phyloP scores from a whole-genome alignment of 1,140 invertebrate species.

The Potamilus streckersoni region DNA sequence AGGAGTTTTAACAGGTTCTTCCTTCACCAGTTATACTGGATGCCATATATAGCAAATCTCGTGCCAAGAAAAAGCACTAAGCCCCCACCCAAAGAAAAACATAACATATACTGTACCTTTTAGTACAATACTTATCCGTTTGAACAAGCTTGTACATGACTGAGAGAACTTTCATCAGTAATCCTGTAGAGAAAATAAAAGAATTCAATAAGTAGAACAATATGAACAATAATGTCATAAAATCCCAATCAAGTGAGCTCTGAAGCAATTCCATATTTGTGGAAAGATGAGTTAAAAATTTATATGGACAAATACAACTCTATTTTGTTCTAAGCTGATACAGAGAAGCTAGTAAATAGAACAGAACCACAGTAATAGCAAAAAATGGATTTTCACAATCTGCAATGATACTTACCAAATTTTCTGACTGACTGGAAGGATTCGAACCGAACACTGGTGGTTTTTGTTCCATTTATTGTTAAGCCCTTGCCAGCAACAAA shows the following conservation, averaged over 20 bases:
- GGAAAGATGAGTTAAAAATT: too few species aligned
- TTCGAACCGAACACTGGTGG: slow-evolving; percentile 21
- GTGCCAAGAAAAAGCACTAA: neutral
- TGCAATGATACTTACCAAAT: slow-evolving; percentile 30
- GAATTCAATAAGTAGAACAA: neutral
- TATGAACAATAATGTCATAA: too few species aligned
- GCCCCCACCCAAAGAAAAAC: neutral
- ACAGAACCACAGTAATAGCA: too few species aligned
- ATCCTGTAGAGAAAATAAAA: slow-evolving; percentile 27
- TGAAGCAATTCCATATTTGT: too few species aligned
- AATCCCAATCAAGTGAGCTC: too few species aligned
- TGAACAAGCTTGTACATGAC: slow-evolving; percentile 46
- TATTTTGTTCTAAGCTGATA: neutral
- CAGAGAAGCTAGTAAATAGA: neutral
- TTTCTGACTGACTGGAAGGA: slow-evolving; percentile 37
- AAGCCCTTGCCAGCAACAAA: slow-evolving; percentile 18
- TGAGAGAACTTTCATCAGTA: slow-evolving; percentile 45
- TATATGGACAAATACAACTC: too few species aligned
- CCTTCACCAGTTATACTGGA: neutral
- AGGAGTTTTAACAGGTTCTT: neutral
- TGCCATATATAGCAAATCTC: neutral
- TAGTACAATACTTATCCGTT: slow-evolving; percentile 45
- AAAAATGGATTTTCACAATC: neutral
- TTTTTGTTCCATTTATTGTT: slow-evolving; percentile 14
- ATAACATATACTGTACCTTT: slow-evolving; percentile 48